Evolutionary conservation across 2,797 vertebrate genomes (phyloP), one percentile per base, ranked within the genome.

Genomic region (Triplophysa bombifrons): DNA sequence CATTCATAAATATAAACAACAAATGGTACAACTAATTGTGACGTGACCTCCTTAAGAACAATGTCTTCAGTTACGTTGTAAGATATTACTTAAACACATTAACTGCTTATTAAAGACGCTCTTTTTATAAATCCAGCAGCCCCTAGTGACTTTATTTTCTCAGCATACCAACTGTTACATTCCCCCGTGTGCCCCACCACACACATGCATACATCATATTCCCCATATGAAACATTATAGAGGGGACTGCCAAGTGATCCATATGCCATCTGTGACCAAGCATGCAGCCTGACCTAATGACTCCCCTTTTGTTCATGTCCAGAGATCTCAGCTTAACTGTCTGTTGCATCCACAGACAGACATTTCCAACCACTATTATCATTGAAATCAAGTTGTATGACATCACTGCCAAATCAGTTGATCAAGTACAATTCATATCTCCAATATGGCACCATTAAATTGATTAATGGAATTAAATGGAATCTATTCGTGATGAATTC

Each of bases 261-360:
- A 71, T 72, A 41, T 81, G 78, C 82, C 84, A 85, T 85, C 83
- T 85, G 85, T 72, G 82, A 77, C 46, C 68, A 74, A 27, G 41
- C 65, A 60, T 79, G 68, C 72, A 30, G 78, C 69, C 51, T 85
- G 82, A 86, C 86, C 83, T 66, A n/a, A 65, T 82, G 78, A 81
- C 78, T 79, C 66, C 30, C 56, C 71, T 60, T 53, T 76, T 72
- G 76, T 81, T 60, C 53, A 71, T n/a, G 11, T 80, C 44, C 65
- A 64, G 65, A 65, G 73, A 60, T 80, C 73, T 41, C 69, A 74
- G 82, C 63, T 63, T 69, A 60, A 72, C 58, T 48, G 79, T 72
- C 82, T 84, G 63, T 53, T 68, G 53, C 60, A 19, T 55, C 68
- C 51, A 82, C 76, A 78, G 72, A 78, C 48, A 48, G n/a, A 79